phyloP scores from a whole-genome alignment of 2,888 invertebrate species.

The Furcula furcula region DNA sequence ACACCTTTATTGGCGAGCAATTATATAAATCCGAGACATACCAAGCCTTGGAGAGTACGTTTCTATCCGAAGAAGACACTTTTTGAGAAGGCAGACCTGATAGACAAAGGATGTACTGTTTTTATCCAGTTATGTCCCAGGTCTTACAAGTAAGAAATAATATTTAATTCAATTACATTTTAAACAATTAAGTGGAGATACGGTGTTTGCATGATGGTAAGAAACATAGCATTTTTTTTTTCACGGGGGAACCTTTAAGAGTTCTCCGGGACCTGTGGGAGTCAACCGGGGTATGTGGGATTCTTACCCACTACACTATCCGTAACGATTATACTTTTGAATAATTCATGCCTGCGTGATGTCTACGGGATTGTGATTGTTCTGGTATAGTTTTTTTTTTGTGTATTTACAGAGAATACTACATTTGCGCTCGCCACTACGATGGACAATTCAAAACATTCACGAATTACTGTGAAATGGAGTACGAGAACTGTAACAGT shows the following conservation, averaged over 20 bases:
- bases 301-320: too few species aligned
- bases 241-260: too few species aligned
- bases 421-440: slow-evolving; percentile 58
- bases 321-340: too few species aligned
- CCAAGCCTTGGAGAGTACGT: slow-evolving; percentile 41
- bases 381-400: too few species aligned
- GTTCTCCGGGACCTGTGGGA: too few species aligned
- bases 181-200: neutral
- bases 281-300: too few species aligned
- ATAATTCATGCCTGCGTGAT: too few species aligned
- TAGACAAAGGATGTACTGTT: slow-evolving; percentile 51
- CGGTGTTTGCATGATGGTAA: too few species aligned
- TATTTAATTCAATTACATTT: slow-evolving; percentile 4
- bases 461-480: slow-evolving; percentile 59
- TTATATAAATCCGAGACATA: slow-evolving; percentile 45
- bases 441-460: slow-evolving; percentile 60
- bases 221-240: too few species aligned
- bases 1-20: slow-evolving; percentile 13
- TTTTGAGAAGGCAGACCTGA: slow-evolving; percentile 56
- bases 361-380: too few species aligned
- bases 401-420: slow-evolving; percentile 39
- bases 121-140: slow-evolving; percentile 53
- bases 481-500: slow-evolving; percentile 65
- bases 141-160: slow-evolving; percentile 49
- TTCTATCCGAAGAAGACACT: slow-evolving; percentile 56